Percentiles rank a stretch among this genome's conserved stretches.
phyloP scores from a whole-genome alignment of 2,113 vertebrate species.

The Callospermophilus lateralis region DNA sequence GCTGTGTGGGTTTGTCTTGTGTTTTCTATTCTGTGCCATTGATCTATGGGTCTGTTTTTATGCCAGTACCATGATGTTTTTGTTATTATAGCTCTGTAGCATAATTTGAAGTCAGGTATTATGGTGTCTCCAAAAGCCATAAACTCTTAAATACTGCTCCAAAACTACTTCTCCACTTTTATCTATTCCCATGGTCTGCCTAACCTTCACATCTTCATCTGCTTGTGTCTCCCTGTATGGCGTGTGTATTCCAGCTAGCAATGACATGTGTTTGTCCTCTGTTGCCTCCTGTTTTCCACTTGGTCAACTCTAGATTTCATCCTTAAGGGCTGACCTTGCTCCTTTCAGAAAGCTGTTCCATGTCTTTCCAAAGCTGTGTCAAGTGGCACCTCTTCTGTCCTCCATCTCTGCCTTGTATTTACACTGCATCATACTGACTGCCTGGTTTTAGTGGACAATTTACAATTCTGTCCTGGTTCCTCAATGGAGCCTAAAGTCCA shows the following conservation, averaged over 20 bases:
- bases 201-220: not conserved
- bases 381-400: not conserved
- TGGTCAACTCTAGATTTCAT: not conserved
- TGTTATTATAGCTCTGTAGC: no score
- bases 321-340: not conserved
- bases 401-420: not conserved
- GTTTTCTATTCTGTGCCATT: no score
- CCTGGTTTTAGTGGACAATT: not conserved
- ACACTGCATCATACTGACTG: not conserved
- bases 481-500: not conserved
- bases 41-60: no score
- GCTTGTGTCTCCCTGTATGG: not conserved
- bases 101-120: no score
- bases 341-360: not conserved
- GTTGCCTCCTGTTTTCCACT: not conserved
- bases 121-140: no score
- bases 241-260: not conserved
- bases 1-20: no score
- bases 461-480: not conserved
- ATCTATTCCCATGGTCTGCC: not conserved
- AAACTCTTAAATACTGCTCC: not conserved
- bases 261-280: not conserved
- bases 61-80: no score
- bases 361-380: not conserved
- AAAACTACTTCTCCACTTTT: not conserved